Base-by-base conservation (phyloP, 64 coral and sea anemone genomes). In the Catalaphyllia jardinei region DNA sequence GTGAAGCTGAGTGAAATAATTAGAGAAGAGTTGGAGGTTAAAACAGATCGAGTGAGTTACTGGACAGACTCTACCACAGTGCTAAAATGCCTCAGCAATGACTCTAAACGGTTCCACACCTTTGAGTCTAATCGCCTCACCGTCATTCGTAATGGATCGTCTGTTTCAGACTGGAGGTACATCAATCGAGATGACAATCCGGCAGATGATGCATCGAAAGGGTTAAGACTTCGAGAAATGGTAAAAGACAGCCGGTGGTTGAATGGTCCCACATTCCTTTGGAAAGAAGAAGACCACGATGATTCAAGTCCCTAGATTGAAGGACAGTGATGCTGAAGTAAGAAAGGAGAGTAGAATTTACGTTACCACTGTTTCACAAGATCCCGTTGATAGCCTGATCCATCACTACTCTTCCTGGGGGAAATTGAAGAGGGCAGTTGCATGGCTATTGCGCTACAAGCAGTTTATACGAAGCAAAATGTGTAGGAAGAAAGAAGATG, bases 341-440 rank as follows among this genome's bases (percentile, higher is more conserved):
- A 82, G 86, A 78, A 89, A 79, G 78, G 83, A 92, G 4, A 72
- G 42, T 16, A 14, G 29, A 30, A 55, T 80, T 10, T 87, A 79
- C 19, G 72, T 76, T 54, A 50, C 87, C n/a, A 19, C 57, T 76
- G 61, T 60, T 16, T 29, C 22, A 61, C 24, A 25, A 51, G 60
- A 86, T 54, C 25, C 18, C 62, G 55, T 94, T 33, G 60, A 89
- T 20, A 52, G 60, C 28, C 17, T 94, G 11, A 85, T 94, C 77
- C 49, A 77, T 14, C 49, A 86, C 73, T 94, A 89, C 62, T 94
- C 92, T 74, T 89, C 72, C 17, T 93, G 91, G 76, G 75, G 76
- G 84, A 72, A 60, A 60, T 31, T 92, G 17, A 57, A 87, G 29
- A 82, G 69, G 73, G 78, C 71, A 76, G 46, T 88, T 82, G 78